Conservation (phyloP, 2,797 vertebrate genomes). For the Martes flavigula region DNA sequence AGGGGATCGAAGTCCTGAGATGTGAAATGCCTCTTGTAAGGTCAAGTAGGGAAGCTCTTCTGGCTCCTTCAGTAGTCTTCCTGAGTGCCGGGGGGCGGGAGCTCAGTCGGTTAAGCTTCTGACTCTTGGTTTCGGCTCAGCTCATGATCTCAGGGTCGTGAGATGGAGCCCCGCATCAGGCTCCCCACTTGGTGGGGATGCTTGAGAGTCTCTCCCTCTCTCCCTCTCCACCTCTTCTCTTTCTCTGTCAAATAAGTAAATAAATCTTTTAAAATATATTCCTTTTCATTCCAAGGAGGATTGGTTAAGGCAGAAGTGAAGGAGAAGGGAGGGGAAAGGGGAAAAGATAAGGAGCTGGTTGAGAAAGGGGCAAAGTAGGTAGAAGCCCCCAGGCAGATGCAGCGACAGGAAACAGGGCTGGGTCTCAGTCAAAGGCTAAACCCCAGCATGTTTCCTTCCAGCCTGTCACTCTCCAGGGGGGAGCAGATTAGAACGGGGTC, state of each 20-base stretch:
- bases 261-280: background rate
- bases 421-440: background rate
- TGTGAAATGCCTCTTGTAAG: rapidly evolving
- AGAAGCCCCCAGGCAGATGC: background rate
- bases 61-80: background rate
- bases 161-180: background rate
- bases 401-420: background rate
- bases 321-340: background rate
- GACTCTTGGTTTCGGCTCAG: background rate
- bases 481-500: background rate
- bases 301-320: background rate
- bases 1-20: background rate
- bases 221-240: background rate
- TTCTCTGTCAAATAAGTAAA: background rate
- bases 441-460: background rate
- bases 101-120: background rate
- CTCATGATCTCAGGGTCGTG: background rate
- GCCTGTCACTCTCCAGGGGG: rapidly evolving
- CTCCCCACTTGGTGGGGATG: background rate
- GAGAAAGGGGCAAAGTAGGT: background rate
- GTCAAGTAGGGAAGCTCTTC: background rate
- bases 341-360: background rate
- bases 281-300: background rate
- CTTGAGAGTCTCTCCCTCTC: background rate
- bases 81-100: background rate